Evolutionary conservation across 2,113 vertebrate genomes (phyloP), one percentile per base, ranked within the genome.

Genomic region (Melospiza melodia): DNA sequence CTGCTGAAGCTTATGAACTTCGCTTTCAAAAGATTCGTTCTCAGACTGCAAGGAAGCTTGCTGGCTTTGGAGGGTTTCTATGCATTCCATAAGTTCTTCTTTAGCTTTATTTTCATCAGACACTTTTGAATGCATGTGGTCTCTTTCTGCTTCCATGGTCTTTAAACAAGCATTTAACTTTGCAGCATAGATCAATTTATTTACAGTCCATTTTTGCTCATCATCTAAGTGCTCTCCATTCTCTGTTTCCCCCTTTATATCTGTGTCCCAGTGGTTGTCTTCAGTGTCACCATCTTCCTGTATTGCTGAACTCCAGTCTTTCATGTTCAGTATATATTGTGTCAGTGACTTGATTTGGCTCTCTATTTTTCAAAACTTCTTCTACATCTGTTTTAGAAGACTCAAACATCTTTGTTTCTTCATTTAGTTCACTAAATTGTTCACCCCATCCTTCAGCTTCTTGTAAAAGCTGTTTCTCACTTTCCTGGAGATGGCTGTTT

Each of bases 81-180:
- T 98, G 66, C 97, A 97, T 51, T 98, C 99, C 97, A 97, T 93
- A 93, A 99, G 98, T 48, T 99, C 99, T 95, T 98, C 98, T 97
- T 99, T 99, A 86, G 98, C 98, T 98, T 99, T 99, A 89, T 98
- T 97, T 98, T 98, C 98, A 98, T 99, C 37, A 37, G 37, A 37
- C 99, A 43, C 96, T 71, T 99, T 99, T 93, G 98, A 99, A 87
- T 99, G 99, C 63, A 99, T 97, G 96, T 99, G 97, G 90, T 98
- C 98, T 97, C 99, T 99, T 98, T 99, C 99, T 94, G 98, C 98
- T 97, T 99, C 99, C 81, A 98, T 77, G 13, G 99, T 98, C 97
- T 99, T 99, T 93, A 99, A 98, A 90, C 98, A 98, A 91, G 99
- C 99, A 96, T 99, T 99, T 97, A 99, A 96, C 99, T 99, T 99